Base-by-base conservation (phyloP, 2,797 vertebrate species). In the Microhierax caerulescens region DNA sequence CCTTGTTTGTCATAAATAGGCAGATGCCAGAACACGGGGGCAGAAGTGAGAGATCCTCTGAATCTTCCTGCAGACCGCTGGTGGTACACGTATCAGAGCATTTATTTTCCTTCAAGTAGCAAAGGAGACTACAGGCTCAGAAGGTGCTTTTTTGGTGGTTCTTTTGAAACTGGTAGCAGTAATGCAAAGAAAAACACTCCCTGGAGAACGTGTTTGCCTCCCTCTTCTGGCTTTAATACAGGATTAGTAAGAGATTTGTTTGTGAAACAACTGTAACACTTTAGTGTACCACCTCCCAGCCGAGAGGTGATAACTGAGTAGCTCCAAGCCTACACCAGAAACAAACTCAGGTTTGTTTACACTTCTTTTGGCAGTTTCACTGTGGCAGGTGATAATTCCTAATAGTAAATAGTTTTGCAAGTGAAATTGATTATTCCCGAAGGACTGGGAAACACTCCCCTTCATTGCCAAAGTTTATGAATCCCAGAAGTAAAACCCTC, bases 241-340 rank as follows among this genome's bases (percentile, higher is more conserved):
- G 90, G 92, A 88, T 90, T 86, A 90, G 76, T 63, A 61, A 94
- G 85, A 94, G 85, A 88, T 92, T 83, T 93, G 94, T 94, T 93
- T 93, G 92, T 88, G 94, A 85, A 96, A 97, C 88, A 96, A 92
- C 83, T 63, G 37, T 34, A 91, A 19, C 39, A 14, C 79, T 90
- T 90, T 2, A 37, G 90, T 16, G 53, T 91, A 76, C 75, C 82
- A 85, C 12, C 77, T 93, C 90, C 92, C 88, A 90, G 92, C 79
- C 77, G 72, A 77, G 90, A 68, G 79, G 75, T 34, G 69, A 28
- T 85, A 67, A 51, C 90, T 68, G 61, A 21, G 61, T 82, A n/a
- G 36, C 82, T 93, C 75, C 82, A 59, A 92, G 60, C 85, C 90
- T 57, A 45, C 75, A 91, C 56, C 88, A 88, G 70, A 83, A 92